Conservation (phyloP, 2,797 vertebrate species). For the Avahi laniger region DNA sequence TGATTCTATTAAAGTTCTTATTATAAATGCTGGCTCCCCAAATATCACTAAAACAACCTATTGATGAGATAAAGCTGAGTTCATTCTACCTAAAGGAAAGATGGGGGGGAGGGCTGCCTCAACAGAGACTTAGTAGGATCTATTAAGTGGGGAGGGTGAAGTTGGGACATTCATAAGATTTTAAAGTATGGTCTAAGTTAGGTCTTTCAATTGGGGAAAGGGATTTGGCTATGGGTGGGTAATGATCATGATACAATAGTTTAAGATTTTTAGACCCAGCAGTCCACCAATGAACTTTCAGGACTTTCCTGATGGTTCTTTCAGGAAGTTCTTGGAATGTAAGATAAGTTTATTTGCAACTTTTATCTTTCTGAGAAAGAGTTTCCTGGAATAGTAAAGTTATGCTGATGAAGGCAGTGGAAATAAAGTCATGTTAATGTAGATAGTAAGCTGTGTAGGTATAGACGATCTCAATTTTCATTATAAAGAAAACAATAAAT, state of each 20-base stretch:
- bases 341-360: neutral
- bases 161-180: neutral
- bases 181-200: neutral
- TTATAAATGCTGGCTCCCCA: neutral
- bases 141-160: neutral
- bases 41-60: neutral
- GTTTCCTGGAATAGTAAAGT: neutral
- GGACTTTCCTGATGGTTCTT: neutral
- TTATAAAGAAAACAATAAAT: neutral
- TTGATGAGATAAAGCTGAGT: neutral
- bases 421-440: neutral
- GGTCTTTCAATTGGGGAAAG: neutral
- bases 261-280: neutral
- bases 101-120: neutral
- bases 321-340: neutral
- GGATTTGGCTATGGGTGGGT: neutral
- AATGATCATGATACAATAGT: neutral
- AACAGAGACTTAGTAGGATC: neutral
- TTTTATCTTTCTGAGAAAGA: neutral
- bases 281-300: neutral
- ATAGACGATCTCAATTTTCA: neutral
- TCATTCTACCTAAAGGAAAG: neutral
- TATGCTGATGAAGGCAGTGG: neutral
- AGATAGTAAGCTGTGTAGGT: neutral
- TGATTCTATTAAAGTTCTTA: neutral